Percentiles rank a stretch among this genome's conserved stretches.
Conservation (phyloP, 2,113 vertebrate species). For the Indicator indicator region DNA sequence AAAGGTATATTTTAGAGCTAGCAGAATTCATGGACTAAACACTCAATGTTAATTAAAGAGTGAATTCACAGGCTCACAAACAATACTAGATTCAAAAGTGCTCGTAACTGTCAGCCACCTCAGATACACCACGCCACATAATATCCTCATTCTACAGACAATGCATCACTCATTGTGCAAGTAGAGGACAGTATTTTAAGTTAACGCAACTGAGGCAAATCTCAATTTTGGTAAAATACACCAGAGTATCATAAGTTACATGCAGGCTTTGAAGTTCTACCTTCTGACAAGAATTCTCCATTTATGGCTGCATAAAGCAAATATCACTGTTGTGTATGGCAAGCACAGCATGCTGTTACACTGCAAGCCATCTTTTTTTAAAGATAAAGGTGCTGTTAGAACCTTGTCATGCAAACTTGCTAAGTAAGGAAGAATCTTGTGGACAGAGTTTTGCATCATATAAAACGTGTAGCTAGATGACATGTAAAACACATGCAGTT, state of each 20-base stretch:
- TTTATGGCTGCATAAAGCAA: neutral
- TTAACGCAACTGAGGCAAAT: neutral
- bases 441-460: neutral
- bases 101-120: neutral
- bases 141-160: neutral
- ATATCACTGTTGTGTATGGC: accelerated
- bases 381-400: neutral
- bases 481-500: accelerated
- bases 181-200: neutral
- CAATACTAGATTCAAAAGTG: neutral
- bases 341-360: neutral
- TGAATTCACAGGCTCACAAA: neutral
- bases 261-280: neutral
- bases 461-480: neutral
- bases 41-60: neutral
- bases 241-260: neutral
- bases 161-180: neutral
- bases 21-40: neutral
- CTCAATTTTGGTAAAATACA: neutral
- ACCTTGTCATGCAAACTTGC: neutral
- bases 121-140: accelerated
- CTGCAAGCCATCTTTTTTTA: neutral
- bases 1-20: neutral
- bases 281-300: neutral
- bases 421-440: neutral